These are phyloP conservation scores for Ecliptopera silaceata DNA, from an alignment of 2,888 invertebrate genomes.

Conservation along the genomic window DNA sequence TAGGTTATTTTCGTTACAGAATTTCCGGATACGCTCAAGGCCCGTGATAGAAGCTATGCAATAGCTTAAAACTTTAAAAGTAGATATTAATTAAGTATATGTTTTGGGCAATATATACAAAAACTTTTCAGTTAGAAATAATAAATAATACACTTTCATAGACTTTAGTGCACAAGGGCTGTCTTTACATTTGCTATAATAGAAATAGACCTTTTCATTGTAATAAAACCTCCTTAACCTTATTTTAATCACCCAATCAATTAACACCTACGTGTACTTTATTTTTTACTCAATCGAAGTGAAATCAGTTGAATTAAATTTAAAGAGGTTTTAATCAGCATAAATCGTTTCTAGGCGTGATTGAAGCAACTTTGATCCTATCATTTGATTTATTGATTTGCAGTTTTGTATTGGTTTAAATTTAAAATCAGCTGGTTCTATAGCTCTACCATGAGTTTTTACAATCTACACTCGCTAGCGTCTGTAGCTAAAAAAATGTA, in stretches of 20 bases:
- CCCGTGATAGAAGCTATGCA: too few species aligned
- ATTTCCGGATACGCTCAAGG: too few species aligned
- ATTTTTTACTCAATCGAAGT: constrained; percentile 12
- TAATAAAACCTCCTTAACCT: constrained; percentile 7
- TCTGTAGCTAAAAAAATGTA: too few species aligned
- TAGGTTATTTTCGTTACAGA: too few species aligned
- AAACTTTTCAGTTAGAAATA: too few species aligned
- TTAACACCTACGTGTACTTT: constrained; percentile 29
- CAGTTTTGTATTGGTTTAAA: not conserved
- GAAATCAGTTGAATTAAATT: constrained; percentile 28
- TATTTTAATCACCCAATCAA: constrained; percentile 25
- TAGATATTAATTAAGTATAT: too few species aligned
- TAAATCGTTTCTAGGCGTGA: constrained; percentile 42
- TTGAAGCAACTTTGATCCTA: constrained; percentile 38
- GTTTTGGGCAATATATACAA: too few species aligned
- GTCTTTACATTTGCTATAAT: not conserved
- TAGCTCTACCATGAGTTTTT: too few species aligned
- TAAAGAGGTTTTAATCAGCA: constrained; percentile 42
- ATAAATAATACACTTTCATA: not conserved
- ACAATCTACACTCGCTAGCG: too few species aligned
- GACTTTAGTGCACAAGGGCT: too few species aligned
- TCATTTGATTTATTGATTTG: constrained; percentile 22
- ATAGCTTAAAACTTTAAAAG: too few species aligned
- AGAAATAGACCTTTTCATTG: not conserved
- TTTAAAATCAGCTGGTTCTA: not conserved